phyloP scores from a whole-genome alignment of 2,888 invertebrate genomes.

The Lumbricus terrestris region DNA sequence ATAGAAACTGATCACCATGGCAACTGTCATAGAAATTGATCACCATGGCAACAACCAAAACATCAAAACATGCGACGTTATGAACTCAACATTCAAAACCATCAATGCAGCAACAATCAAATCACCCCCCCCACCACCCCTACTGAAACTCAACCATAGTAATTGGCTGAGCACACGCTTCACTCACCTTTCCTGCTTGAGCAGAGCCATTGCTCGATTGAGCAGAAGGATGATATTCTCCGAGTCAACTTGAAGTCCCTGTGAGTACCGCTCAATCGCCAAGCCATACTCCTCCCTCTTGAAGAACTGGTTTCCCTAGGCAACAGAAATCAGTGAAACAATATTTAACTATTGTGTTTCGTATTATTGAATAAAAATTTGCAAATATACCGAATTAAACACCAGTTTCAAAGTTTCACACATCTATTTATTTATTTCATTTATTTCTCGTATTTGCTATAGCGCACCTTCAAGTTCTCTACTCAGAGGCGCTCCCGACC shows the following conservation, averaged over 20 bases:
- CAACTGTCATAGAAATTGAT: not conserved
- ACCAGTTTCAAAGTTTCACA: no score
- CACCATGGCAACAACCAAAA: no score
- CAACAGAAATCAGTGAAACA: not conserved
- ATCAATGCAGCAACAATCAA: not conserved
- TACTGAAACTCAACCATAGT: not conserved
- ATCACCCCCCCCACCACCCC: not conserved
- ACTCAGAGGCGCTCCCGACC: no score
- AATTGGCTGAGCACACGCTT: not conserved
- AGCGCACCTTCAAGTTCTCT: no score
- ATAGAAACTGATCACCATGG: not conserved
- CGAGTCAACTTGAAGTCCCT: not conserved
- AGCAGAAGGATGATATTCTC: not conserved
- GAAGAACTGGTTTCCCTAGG: conserved; percentile 6
- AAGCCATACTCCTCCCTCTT: not conserved
- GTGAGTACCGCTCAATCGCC: not conserved
- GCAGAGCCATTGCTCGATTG: not conserved
- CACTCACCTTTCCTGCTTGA: conserved; percentile 10
- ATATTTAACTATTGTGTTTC: not conserved
- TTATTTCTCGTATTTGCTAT: no score
- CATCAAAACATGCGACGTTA: no score
- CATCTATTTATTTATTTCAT: no score
- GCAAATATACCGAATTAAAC: not conserved
- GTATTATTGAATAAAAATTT: not conserved
- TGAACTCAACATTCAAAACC: not conserved